phyloP scores from a whole-genome alignment of 2,113 vertebrate species.

The Leuciscus idus region DNA sequence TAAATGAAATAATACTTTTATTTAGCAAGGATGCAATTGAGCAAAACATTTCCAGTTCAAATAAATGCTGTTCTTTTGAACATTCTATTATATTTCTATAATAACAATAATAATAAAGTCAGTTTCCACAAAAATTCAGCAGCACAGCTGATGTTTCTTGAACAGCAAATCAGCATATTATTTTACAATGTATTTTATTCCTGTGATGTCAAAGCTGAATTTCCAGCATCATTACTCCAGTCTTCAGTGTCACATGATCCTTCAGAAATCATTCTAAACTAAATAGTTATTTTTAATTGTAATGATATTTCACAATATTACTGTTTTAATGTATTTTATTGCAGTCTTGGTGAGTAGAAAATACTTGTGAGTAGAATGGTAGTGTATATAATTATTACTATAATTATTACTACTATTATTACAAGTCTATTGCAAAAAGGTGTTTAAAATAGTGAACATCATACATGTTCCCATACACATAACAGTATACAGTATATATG shows the following conservation, averaged over 20 bases:
- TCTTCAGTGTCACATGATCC: not conserved
- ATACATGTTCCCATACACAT: too few species aligned
- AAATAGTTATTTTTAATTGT: not conserved
- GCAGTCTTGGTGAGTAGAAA: not conserved
- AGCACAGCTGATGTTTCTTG: not conserved
- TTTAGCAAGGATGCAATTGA: not conserved
- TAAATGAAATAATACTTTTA: not conserved
- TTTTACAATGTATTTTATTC: not conserved
- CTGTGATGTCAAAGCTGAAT: not conserved
- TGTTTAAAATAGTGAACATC: not conserved
- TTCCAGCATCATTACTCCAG: not conserved
- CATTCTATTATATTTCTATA: not conserved
- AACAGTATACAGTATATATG: not conserved
- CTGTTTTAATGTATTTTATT: not conserved
- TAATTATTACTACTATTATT: not conserved
- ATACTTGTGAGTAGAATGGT: not conserved
- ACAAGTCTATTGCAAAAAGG: not conserved
- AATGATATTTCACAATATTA: not conserved
- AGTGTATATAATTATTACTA: not conserved
- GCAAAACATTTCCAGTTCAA: not conserved
- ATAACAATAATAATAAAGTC: too few species aligned
- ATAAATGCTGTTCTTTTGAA: not conserved
- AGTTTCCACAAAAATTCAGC: not conserved
- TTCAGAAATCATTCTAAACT: not conserved
- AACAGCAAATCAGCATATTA: not conserved